A percentile compares a stretch with the other conserved stretches of the same genome.
These are phyloP conservation scores for Xanthorhoe designata DNA, from an alignment of 2,888 invertebrate genomes.

Conservation along the genomic window DNA sequence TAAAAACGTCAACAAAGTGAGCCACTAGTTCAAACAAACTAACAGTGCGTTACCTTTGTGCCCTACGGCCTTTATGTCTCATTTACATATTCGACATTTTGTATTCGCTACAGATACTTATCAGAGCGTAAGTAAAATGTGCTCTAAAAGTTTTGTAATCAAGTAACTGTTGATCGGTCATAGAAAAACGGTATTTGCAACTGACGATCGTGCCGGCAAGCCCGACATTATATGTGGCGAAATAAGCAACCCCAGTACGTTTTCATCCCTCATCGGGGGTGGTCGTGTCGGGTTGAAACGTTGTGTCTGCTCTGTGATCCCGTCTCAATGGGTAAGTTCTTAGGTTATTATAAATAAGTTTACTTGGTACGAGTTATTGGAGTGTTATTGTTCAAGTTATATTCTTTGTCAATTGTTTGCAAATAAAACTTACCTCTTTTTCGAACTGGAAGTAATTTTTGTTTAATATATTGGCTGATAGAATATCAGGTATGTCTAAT, in stretches of 20 bases:
- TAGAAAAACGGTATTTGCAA: background rate
- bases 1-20: too few species aligned
- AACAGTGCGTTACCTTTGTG: too few species aligned
- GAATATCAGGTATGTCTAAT: too few species aligned
- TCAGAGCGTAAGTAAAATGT: too few species aligned
- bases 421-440: background rate
- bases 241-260: slow-evolving; percentile 42
- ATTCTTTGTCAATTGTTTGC: background rate
- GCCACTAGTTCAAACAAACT: too few species aligned
- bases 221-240: background rate
- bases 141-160: too few species aligned
- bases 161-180: background rate
- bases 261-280: slow-evolving; percentile 46
- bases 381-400: background rate
- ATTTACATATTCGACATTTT: too few species aligned
- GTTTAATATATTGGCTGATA: too few species aligned
- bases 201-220: background rate
- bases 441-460: too few species aligned
- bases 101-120: too few species aligned
- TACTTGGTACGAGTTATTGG: background rate
- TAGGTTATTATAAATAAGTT: background rate
- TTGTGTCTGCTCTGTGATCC: slow-evolving; percentile 19
- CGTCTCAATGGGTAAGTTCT: slow-evolving; percentile 27
- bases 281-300: slow-evolving; percentile 30
- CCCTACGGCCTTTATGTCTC: too few species aligned